Percentiles rank a stretch among this genome's conserved stretches.
Conservation (phyloP, 2,113 vertebrate species). For the Rhinopomastus cyanomelas region DNA sequence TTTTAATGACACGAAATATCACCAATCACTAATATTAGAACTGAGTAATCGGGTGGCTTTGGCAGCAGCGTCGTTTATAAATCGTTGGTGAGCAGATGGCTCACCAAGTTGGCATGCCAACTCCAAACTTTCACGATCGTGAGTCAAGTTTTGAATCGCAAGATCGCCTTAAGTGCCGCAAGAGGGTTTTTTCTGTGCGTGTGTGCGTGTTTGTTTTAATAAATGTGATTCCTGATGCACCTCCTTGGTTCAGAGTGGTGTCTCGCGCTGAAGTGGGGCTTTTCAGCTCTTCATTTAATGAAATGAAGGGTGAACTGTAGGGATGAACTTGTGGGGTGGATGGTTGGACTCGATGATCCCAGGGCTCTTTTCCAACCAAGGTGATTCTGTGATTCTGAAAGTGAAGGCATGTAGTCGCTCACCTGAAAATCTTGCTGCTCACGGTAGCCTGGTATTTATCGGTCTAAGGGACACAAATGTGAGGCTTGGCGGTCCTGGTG, state of each 20-base stretch:
- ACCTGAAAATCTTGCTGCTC: background rate
- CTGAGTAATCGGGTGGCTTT: constrained; percentile 59
- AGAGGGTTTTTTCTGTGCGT: background rate
- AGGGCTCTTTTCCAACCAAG: no score
- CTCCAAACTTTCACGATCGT: constrained; percentile 62
- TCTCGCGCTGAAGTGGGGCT: background rate
- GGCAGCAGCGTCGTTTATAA: constrained; percentile 55
- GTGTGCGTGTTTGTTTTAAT: constrained; percentile 37
- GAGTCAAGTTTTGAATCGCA: constrained; percentile 34
- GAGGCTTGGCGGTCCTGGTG: background rate
- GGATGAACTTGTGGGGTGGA: no score
- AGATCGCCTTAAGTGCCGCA: constrained; percentile 25
- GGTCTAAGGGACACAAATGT: background rate
- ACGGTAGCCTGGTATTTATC: background rate
- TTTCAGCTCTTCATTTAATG: background rate
- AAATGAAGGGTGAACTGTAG: no score
- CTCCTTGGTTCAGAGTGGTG: background rate
- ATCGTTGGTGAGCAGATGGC: constrained; percentile 66
- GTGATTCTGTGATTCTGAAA: no score
- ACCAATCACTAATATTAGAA: constrained; percentile 69
- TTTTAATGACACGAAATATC: constrained; percentile 64
- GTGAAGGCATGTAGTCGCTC: background rate
- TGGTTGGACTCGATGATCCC: no score
- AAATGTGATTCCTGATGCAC: background rate
- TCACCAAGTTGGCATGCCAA: constrained; percentile 58